Evolutionary conservation across 2,888 invertebrate genomes (phyloP), one percentile per base, ranked within the genome.

Genomic region (Sclerodermus sp.): DNA sequence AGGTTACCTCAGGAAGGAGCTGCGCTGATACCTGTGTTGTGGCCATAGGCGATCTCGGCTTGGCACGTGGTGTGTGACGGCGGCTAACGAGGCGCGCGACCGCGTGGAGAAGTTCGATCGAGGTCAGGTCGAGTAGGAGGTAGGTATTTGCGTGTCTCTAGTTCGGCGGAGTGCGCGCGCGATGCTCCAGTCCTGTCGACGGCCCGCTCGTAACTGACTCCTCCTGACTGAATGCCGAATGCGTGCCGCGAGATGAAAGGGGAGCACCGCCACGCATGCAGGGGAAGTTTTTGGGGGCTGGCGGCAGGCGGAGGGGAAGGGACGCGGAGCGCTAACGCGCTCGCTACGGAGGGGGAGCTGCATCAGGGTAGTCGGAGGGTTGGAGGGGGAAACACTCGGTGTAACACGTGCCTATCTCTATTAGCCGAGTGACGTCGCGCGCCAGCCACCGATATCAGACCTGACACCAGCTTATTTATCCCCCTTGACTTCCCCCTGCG

Each of bases 151-250:
- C n/a, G n/a, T n/a, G n/a, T n/a, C n/a, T n/a, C n/a, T n/a, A n/a
- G n/a, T n/a, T n/a, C n/a, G n/a, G n/a, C n/a, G n/a, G n/a, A n/a
- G n/a, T 10, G 42, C 31, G 39, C 23, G 23, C 43, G 47, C 38
- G 45, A 56, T 55, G 66, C 52, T 62, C 65, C 64, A 68, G 65
- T 62, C 68, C 67, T 73, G 72, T 70, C 75, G 74, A 70, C 76
- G 76, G 74, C 70, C 67, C 70, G 73, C 68, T 73, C 70, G 74
- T 74, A 74, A 77, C 77, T 77, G 77, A 75, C 70, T 77, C 66
- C 59, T 58, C 58, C 68, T 71, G 72, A 74, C 69, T 74, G 73
- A 76, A 71, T 76, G 70, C 68, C 66, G 74, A 71, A 74, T 75
- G 76, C 73, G 73, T 74, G 68, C 66, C 62, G 69, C 64, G 67